These are phyloP conservation scores for Neotoxoptera formosana DNA, from an alignment of 1,140 invertebrate species.

Conservation along the genomic window DNA sequence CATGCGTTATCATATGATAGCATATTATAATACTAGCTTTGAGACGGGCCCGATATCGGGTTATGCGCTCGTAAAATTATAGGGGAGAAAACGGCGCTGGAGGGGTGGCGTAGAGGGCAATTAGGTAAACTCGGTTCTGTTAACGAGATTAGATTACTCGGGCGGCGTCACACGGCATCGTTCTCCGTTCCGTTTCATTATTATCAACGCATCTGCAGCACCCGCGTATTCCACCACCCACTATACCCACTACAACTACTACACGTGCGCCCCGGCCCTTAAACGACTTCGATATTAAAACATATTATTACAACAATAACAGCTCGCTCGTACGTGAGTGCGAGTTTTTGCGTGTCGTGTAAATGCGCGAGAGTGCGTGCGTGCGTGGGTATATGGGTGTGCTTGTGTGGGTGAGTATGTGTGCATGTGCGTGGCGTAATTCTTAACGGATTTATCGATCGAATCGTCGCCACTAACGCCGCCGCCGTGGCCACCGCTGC, in stretches of 20 bases:
- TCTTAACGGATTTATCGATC: slow-evolving; percentile 29
- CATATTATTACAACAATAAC: slow-evolving; percentile 22
- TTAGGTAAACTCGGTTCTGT: slow-evolving; percentile 18
- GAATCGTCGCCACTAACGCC: background rate
- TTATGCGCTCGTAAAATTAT: background rate
- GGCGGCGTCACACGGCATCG: background rate
- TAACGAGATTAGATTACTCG: slow-evolving; percentile 12
- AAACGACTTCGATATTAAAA: slow-evolving; percentile 18
- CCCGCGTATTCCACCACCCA: background rate
- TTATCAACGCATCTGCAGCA: slow-evolving; percentile 1
- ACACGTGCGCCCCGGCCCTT: background rate
- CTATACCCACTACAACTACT: background rate
- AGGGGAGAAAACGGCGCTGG: background rate
- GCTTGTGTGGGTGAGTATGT: background rate
- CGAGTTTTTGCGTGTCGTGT: background rate
- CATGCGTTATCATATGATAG: background rate
- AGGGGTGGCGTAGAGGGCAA: background rate
- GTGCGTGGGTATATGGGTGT: background rate
- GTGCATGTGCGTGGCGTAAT: background rate
- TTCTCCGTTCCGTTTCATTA: slow-evolving; percentile 9
- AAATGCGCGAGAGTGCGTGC: background rate
- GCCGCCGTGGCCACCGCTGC: background rate
- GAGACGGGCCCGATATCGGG: background rate
- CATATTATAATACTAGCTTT: background rate
- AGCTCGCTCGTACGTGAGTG: background rate